A percentile compares a stretch with the other conserved stretches of the same genome.
phyloP scores from a whole-genome alignment of 2,797 vertebrate species.

The Etheostoma nigrum region DNA sequence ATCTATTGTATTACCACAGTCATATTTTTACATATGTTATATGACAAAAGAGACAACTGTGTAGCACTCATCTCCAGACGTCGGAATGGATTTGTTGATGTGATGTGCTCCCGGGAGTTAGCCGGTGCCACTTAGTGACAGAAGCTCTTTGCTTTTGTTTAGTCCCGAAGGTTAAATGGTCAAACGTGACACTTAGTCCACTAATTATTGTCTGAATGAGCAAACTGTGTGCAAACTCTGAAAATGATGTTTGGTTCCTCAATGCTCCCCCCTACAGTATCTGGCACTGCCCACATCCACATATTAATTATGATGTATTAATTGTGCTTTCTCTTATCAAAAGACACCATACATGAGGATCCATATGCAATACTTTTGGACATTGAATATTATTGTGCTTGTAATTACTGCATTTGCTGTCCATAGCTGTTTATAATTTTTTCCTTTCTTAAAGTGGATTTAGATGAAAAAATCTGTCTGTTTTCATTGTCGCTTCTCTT shows the following conservation, averaged over 20 bases:
- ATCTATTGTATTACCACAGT: neutral
- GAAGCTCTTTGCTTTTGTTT: constrained; percentile 32
- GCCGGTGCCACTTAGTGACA: constrained; percentile 15
- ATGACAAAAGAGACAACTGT: neutral
- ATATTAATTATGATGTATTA: constrained; percentile 35
- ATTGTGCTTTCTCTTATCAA: constrained; percentile 20
- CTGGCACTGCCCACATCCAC: constrained; percentile 10
- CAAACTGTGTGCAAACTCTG: neutral
- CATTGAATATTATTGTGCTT: constrained; percentile 46
- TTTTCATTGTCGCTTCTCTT: neutral
- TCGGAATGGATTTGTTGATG: constrained; percentile 31
- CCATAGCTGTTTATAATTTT: constrained; percentile 52
- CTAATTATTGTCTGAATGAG: constrained; percentile 18
- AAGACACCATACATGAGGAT: constrained; percentile 9
- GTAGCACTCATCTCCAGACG: neutral
- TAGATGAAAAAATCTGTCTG: constrained; percentile 34
- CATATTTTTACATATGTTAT: neutral
- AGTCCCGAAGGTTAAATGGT: constrained; percentile 22
- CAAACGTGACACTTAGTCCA: constrained; percentile 15
- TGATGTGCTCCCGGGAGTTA: constrained; percentile 12
- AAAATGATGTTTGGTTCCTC: neutral
- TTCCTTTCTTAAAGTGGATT: constrained; percentile 58
- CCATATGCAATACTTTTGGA: constrained; percentile 40
- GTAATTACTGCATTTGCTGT: constrained; percentile 56
- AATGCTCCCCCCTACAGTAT: too few species aligned